These are phyloP conservation scores for Timema podura DNA, from an alignment of 2,888 invertebrate genomes.

Conservation along the genomic window DNA sequence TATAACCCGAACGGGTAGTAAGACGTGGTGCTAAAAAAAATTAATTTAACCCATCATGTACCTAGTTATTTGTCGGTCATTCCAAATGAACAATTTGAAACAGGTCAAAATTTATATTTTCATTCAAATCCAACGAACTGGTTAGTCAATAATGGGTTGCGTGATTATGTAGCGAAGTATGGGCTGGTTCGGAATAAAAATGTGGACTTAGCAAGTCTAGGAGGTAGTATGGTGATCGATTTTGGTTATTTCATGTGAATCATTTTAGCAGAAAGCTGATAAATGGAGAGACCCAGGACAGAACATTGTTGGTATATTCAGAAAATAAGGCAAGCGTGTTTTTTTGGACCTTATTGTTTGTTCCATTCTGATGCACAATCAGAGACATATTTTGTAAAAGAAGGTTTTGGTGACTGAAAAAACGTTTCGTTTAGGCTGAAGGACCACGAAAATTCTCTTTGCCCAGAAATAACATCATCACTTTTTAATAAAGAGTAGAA, in stretches of 20 bases:
- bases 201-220: background rate
- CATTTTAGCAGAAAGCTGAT: constrained; percentile 12
- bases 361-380: constrained; percentile 7
- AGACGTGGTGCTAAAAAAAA: no score
- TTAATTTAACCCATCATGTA: no score
- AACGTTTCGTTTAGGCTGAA: constrained; percentile 2
- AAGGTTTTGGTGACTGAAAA: constrained; percentile 6
- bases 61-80: background rate
- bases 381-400: constrained; percentile 1
- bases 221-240: constrained; percentile 3
- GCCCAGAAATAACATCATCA: constrained; percentile 2
- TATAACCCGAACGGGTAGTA: no score
- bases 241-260: background rate
- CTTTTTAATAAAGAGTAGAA: background rate
- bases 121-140: constrained; percentile 11
- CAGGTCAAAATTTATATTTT: background rate
- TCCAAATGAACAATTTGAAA: background rate
- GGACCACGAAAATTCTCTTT: constrained; percentile 1
- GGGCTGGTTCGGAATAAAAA: constrained; percentile 10
- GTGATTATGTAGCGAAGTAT: constrained; percentile 2
- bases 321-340: constrained; percentile 1
- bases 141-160: background rate
- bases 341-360: background rate
- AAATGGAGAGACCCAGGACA: background rate
- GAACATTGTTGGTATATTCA: constrained; percentile 4